Percentiles rank a stretch among this genome's conserved stretches.
Evolutionary conservation across 2,888 invertebrate species (phyloP).

Genomic region (Carcina quercana): DNA sequence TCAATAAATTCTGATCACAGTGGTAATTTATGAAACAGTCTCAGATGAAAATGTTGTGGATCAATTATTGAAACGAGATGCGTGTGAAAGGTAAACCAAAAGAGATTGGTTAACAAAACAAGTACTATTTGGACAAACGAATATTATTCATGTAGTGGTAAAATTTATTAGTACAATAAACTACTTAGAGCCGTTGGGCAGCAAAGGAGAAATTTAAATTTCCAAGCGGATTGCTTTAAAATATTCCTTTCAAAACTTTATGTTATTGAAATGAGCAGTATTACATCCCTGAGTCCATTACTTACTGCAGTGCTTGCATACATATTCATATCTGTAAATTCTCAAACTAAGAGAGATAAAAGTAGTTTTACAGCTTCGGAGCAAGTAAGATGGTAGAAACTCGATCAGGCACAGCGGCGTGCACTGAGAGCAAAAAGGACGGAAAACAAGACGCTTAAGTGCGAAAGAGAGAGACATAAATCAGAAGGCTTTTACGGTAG

Average conservation of each 20-base stretch:
- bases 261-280: conserved; percentile 54
- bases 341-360: conserved; percentile 63
- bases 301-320: conserved; percentile 59
- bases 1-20: conserved; percentile 26
- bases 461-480: conserved; percentile 45
- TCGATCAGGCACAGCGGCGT: conserved; percentile 62
- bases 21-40: conserved; percentile 6
- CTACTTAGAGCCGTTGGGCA: too few relatives aligned
- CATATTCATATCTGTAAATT: conserved; percentile 68
- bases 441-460: conserved; percentile 19
- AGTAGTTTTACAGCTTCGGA: conserved; percentile 65
- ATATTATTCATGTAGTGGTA: too few relatives aligned
- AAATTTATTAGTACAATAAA: too few relatives aligned
- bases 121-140: too few relatives aligned
- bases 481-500: conserved; percentile 74
- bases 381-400: conserved; percentile 71
- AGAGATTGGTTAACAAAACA: too few relatives aligned
- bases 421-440: conserved; percentile 43
- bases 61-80: too few relatives aligned
- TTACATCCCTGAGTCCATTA: conserved; percentile 53
- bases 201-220: conserved; percentile 37
- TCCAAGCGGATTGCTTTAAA: conserved; percentile 33
- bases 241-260: conserved; percentile 47
- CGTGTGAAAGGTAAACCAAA: too few relatives aligned
- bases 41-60: too few relatives aligned